These are phyloP conservation scores for Chelonus insularis DNA, from an alignment of 1,140 invertebrate species.

Conservation along the genomic window DNA sequence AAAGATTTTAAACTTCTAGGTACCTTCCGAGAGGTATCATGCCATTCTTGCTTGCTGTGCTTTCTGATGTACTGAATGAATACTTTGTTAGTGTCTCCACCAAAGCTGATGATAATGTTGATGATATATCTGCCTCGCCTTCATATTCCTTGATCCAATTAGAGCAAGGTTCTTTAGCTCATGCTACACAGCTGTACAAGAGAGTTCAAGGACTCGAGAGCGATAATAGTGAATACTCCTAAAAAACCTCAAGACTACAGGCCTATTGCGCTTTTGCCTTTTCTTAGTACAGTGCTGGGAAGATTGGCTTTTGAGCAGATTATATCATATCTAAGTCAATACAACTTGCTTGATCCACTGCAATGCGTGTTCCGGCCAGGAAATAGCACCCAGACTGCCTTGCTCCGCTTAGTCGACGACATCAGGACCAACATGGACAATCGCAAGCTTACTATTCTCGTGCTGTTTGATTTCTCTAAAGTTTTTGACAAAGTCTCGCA, in stretches of 20 bases:
- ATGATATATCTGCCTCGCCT: too few species aligned
- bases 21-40: too few species aligned
- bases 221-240: too few species aligned
- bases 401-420: slow-evolving; percentile 24
- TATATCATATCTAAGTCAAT: not conserved
- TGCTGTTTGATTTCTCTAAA: slow-evolving; percentile 33
- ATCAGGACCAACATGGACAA: slow-evolving; percentile 15
- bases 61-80: too few species aligned
- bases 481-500: slow-evolving; percentile 34
- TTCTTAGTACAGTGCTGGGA: slow-evolving; percentile 11
- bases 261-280: not conserved
- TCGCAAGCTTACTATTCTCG: slow-evolving; percentile 20
- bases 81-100: too few species aligned
- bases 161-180: too few species aligned
- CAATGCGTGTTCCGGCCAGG: slow-evolving; percentile 27
- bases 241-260: slow-evolving; percentile 4
- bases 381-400: slow-evolving; percentile 23
- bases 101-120: too few species aligned
- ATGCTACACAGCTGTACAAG: too few species aligned
- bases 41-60: too few species aligned
- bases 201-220: too few species aligned
- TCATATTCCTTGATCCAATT: too few species aligned
- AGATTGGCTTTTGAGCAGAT: slow-evolving; percentile 10
- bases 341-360: not conserved
- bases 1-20: too few species aligned